Evolutionary conservation across 2,797 vertebrate genomes (phyloP).

Genomic region (Oreonectes daqikongensis): DNA sequence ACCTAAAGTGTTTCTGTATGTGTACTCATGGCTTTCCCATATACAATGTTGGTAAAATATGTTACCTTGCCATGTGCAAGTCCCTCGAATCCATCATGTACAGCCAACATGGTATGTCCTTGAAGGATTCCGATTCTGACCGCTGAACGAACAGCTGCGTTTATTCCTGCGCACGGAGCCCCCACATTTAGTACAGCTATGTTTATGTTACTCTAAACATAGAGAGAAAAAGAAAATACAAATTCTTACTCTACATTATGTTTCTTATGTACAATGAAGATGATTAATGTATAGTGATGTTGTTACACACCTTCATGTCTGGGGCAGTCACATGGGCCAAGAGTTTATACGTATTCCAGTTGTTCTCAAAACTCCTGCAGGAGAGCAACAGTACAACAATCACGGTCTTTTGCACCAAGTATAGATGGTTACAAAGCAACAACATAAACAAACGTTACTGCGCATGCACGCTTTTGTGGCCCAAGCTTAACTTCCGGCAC

Average conservation of each 20-base stretch:
- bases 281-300: background rate
- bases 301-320: constrained; percentile 79
- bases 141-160: constrained; percentile 85
- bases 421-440: too few species aligned
- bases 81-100: constrained; percentile 93
- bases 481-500: too few species aligned
- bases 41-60: background rate
- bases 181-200: constrained; percentile 90
- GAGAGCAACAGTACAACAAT: constrained; percentile 5
- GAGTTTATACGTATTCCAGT: constrained; percentile 93
- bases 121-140: constrained; percentile 91
- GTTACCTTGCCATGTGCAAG: constrained; percentile 87
- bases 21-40: background rate
- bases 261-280: too few species aligned
- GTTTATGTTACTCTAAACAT: constrained; percentile 75
- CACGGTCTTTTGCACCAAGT: background rate
- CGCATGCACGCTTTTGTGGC: too few species aligned
- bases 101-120: constrained; percentile 88
- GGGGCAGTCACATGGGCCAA: constrained; percentile 89
- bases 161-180: constrained; percentile 93
- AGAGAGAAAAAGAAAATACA: background rate
- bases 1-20: background rate
- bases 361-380: constrained; percentile 93
- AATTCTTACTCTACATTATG: background rate
- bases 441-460: too few species aligned